Base-by-base conservation (phyloP, 1,140 invertebrate genomes). In the Brachionus sp. region DNA sequence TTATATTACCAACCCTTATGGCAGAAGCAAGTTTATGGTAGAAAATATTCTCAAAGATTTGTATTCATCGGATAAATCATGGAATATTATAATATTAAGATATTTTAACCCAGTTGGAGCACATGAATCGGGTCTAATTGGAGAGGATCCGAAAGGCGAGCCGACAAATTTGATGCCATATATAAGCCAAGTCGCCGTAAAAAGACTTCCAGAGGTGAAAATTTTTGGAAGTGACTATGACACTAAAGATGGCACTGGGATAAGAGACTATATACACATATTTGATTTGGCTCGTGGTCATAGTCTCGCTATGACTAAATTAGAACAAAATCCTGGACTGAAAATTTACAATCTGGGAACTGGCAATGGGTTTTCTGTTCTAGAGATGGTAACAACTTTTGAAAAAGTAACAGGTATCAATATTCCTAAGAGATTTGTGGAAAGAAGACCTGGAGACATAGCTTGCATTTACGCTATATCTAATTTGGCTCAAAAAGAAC, bases 21-120 rank as follows among this genome's bases (percentile, higher is more conserved):
- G 97, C 53, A 93, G 94, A 88, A 95, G 96, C 39, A 99, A 99
- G 90, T 97, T 92, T 89, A 95, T 98, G 89, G 95, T 97, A 83
- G 98, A 99, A 90, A 94, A 98, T 90, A 98, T 99, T 86, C 91
- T 99, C 80, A 94, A 93, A 88, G 97, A 98, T 88, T 85, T 88
- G 87, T 68, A 93, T 95, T 35, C 33, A 6, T 68, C 57, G 0
- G 19, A 82, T 62, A 86, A 80, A 33, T 12, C 91, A 86, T 97
- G 95, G 95, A 95, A 95, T 86, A 93, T 95, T 50, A 92, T 96
- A 86, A 93, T 95, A 0, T 89, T 99, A 2, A 92, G 98, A 39
- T 99, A 99, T 88, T 99, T 99, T 88, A 99, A 99, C 91, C 98
- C 98, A 6, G 95, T 98, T 53, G 98, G 98, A 3, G 95, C 97